Percentiles rank a stretch among this genome's conserved stretches.
phyloP scores from a whole-genome alignment of 2,888 invertebrate genomes.

The Lasioglossum marginatum region DNA sequence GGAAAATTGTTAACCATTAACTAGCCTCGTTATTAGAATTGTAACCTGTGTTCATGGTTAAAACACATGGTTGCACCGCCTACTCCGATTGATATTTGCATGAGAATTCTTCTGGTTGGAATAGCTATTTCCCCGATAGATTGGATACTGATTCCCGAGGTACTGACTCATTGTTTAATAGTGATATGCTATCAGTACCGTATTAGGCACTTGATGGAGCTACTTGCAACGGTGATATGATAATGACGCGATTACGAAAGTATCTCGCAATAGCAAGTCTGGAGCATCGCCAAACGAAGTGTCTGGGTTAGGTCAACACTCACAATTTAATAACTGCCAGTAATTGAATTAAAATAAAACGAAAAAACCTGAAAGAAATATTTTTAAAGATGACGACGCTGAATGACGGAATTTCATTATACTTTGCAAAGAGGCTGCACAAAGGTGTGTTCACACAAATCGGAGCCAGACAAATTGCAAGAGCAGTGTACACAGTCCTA shows the following conservation, averaged over 20 bases:
- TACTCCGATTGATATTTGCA: neutral
- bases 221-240: neutral
- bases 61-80: too few relatives aligned
- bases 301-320: neutral
- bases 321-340: neutral
- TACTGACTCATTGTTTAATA: neutral
- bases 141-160: neutral
- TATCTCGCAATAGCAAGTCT: neutral
- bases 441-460: neutral
- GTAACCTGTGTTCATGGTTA: too few relatives aligned
- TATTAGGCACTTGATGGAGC: neutral
- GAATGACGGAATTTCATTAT: neutral
- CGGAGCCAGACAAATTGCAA: neutral
- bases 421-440: neutral
- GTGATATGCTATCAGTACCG: neutral
- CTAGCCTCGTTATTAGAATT: too few relatives aligned
- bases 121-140: neutral
- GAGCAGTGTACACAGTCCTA: neutral
- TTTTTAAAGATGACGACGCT: neutral
- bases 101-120: neutral
- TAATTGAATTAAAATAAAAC: neutral
- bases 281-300: too few relatives aligned
- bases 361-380: neutral
- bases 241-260: neutral
- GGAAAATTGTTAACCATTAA: too few relatives aligned